These are phyloP conservation scores for Drosophila leontia DNA, from an alignment of 1,140 invertebrate genomes.

Conservation along the genomic window DNA sequence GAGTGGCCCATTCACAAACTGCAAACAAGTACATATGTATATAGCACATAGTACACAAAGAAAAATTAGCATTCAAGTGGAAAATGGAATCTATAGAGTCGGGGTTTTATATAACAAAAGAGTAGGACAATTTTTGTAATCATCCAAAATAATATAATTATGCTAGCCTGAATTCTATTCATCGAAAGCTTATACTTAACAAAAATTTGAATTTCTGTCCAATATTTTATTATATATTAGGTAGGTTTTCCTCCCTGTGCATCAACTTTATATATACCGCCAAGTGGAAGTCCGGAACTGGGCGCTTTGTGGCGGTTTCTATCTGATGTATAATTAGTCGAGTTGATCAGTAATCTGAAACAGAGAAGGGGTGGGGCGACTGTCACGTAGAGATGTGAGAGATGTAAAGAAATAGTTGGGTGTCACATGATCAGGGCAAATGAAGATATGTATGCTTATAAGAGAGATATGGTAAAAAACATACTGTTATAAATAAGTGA, in stretches of 20 bases:
- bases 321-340: slow-evolving; percentile 43
- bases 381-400: not conserved
- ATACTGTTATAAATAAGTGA: not conserved
- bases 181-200: not conserved
- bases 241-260: not conserved
- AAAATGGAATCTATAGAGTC: not conserved
- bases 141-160: not conserved
- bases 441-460: no score
- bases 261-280: not conserved
- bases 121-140: not conserved
- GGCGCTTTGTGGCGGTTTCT: slow-evolving; percentile 72
- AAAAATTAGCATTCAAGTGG: not conserved
- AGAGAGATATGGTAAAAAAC: not conserved
- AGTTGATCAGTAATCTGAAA: slow-evolving; percentile 35
- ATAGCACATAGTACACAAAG: not conserved
- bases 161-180: not conserved
- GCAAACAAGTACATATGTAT: slow-evolving; percentile 16
- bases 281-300: slow-evolving; percentile 60
- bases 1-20: slow-evolving; percentile 42
- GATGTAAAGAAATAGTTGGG: not conserved
- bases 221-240: not conserved
- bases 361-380: not conserved
- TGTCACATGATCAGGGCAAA: not conserved
- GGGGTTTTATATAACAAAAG: not conserved
- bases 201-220: not conserved